Base-by-base conservation (phyloP, 1,140 invertebrate genomes). In the Eriosoma lanigerum region DNA sequence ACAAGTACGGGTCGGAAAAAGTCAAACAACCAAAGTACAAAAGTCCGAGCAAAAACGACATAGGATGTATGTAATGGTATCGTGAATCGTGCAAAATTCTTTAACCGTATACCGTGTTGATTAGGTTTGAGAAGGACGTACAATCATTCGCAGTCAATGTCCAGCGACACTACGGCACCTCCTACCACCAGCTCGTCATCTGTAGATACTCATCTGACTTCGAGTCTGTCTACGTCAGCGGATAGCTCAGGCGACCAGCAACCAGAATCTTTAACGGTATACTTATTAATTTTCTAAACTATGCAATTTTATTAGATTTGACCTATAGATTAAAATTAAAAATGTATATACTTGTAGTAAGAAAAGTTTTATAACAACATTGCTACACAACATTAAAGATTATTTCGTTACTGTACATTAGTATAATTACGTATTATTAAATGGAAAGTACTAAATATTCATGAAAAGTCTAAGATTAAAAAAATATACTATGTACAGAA, bases 131-230 rank as follows among this genome's bases (percentile, higher is more conserved):
- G 44, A 9, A 78, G 24, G 4, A 26, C 10, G 3, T 58, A 78
- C 15, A 46, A 78, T 3, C 75, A 78, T 60, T 60, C 75, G 13
- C 21, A 62, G 17, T 78, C 75, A 3, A 38, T 1, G 9, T 78
- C 75, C 15, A 78, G 75, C 3, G 75, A 78, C 10, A 60, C 75
- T 0, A 62, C 75, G n/a, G 75, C 75, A 12, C 75, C 75, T 0
- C 54, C 75, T 9, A 78, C 54, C 9, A 78, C 75, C 15, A 78
- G 75, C 19, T 78, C 54, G 0, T 78, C 75, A 10, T 78, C 75
- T 4, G 32, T 78, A 0, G 75, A 78, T 10, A 62, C 75, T 8
- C 75, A 58, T n/a, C 24, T 78, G 15, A 78, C 75, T 17, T 48
- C 75, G 3, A 78, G 75, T n/a, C 1, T 78, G 21, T 62, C 75